Conservation (phyloP, 2,113 vertebrate genomes). For the Daboia siamensis region DNA sequence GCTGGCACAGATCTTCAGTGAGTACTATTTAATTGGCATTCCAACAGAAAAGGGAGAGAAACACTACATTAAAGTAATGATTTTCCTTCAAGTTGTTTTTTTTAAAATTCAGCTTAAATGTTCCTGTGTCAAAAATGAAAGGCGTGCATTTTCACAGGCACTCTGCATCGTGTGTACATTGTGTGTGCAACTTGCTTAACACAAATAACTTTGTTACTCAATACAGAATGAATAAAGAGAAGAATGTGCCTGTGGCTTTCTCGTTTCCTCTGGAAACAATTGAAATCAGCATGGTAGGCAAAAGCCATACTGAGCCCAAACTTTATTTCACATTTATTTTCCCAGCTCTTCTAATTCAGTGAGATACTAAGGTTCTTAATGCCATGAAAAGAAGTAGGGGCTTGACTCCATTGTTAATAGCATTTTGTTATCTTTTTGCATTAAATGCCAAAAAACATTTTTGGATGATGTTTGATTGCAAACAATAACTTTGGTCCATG, state of each 20-base stretch:
- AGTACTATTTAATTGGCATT: background rate
- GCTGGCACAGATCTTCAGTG: rapidly evolving
- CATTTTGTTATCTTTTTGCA: background rate
- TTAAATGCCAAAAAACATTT: background rate
- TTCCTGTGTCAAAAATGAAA: background rate
- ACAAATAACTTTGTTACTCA: background rate
- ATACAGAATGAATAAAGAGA: background rate
- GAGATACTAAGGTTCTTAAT: background rate
- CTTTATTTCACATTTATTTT: background rate
- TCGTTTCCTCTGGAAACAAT: background rate
- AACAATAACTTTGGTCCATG: background rate
- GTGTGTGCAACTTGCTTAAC: background rate
- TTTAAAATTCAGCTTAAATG: background rate
- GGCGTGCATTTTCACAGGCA: background rate
- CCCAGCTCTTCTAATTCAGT: background rate
- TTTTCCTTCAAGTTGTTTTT: background rate
- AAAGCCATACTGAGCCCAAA: background rate
- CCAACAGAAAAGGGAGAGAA: background rate
- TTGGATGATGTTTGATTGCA: background rate
- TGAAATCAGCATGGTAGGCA: background rate
- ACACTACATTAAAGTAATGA: rapidly evolving
- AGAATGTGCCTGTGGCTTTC: background rate
- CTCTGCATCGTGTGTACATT: background rate
- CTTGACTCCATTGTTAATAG: background rate
- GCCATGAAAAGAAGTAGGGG: background rate